phyloP scores from a whole-genome alignment of 2,888 invertebrate species.

The Mesochorus sp. region DNA sequence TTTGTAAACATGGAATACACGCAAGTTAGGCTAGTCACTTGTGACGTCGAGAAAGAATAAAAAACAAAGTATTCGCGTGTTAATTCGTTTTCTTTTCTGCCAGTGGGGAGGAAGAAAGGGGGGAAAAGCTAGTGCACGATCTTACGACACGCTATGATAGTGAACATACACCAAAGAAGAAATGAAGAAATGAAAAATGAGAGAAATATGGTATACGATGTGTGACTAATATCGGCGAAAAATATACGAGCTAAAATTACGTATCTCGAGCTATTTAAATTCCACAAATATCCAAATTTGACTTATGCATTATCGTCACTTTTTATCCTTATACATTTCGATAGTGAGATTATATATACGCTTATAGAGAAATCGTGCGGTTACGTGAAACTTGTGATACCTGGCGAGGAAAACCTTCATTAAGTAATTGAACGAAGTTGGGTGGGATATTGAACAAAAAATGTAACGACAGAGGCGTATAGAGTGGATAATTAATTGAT shows the following conservation, averaged over 20 bases:
- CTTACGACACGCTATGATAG: not conserved
- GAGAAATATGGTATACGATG: constrained; percentile 29
- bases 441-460: not conserved
- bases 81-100: constrained; percentile 9
- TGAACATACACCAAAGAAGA: not conserved
- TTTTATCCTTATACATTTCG: not conserved
- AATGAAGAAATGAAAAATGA: constrained; percentile 2
- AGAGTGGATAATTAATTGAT: constrained; percentile 28
- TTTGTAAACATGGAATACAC: not conserved
- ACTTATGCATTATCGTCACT: not conserved
- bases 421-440: constrained; percentile 16
- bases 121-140: not conserved
- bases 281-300: not conserved
- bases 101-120: not conserved
- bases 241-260: constrained; percentile 18
- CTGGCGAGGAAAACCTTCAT: not conserved
- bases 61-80: constrained; percentile 49
- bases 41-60: constrained; percentile 16
- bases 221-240: constrained; percentile 15
- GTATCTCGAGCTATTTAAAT: constrained; percentile 12
- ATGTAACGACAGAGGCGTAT: not conserved
- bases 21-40: not conserved
- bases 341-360: not conserved
- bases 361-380: not conserved
- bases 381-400: no score